Base-by-base conservation (phyloP, 2,797 vertebrate species). In the Poeciliopsis infans region DNA sequence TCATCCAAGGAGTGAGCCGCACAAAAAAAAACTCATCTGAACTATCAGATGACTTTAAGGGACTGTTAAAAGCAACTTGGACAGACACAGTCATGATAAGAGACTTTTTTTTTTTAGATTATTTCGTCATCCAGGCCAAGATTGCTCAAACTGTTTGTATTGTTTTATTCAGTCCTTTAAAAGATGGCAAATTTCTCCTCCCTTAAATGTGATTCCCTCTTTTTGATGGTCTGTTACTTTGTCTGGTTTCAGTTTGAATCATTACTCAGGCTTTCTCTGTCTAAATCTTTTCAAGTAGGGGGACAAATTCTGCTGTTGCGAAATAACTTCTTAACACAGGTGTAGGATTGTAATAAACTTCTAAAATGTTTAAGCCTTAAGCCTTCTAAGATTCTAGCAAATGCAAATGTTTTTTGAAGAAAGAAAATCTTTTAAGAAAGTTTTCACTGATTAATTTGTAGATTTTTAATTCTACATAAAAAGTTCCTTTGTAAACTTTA, bases 1-100 rank as follows among this genome's bases (percentile, higher is more conserved):
- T 91, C 87, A 87, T 89, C 85, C 78, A 2, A 90, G 74, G 57
- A 80, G 69, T 71, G 11, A 71, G 84, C 83, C 28, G 16, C 45
- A 64, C 72, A 74, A 80, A 28, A 43, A 87, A 89, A 31, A 31
- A 31, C 31, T 31, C 31, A 31, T 31, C 83, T 83, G 51, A 79
- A 72, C 76, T 78, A 81, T 77, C 77, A 77, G 83, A 87, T 83
- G 75, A 51, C 41, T 75, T 71, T 66, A 5, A 43, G 31, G 0
- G 15, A 70, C 70, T 86, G 72, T 75, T 74, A 64, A 83, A 55
- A n/a, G 73, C 79, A 79, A 77, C 72, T 45, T 53, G 55, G 78
- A 77, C 28, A 45, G 36, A 74, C 13, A 25, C n/a, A 64, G 79
- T 66, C 69, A 1, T 59, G 79, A 51, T 55, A 79, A 51, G 3